Evolutionary conservation across 2,797 vertebrate genomes (phyloP).

Genomic region (Hemitrygon akajei): DNA sequence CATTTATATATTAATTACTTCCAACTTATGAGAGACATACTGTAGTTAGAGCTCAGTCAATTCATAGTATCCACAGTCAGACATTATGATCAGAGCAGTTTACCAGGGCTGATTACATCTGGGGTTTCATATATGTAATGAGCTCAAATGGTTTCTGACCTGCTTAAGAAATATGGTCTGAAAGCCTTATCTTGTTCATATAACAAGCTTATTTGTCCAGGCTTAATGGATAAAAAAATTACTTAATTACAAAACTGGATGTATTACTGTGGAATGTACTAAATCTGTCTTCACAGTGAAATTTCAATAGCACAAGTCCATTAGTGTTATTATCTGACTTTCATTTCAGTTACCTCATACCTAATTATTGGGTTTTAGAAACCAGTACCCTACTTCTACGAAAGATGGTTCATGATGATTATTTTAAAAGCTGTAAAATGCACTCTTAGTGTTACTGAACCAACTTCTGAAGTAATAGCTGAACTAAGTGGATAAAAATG

Average conservation of each 20-base stretch:
- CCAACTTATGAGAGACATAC: background rate
- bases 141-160: background rate
- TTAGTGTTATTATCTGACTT: constrained; percentile 46
- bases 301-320: constrained; percentile 42
- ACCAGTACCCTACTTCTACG: constrained; percentile 51
- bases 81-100: constrained; percentile 7
- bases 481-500: constrained; percentile 29
- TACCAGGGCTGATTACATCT: background rate
- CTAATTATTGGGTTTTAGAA: constrained; percentile 49
- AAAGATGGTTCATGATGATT: constrained; percentile 48
- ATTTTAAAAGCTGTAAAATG: constrained; percentile 50
- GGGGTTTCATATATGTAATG: constrained; percentile 6
- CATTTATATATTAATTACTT: background rate
- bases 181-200: background rate
- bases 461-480: constrained; percentile 20
- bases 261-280: constrained; percentile 12
- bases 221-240: constrained; percentile 48
- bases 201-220: constrained; percentile 39
- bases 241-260: constrained; percentile 37
- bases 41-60: background rate
- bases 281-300: constrained; percentile 18
- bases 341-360: constrained; percentile 44
- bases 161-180: background rate
- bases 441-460: constrained; percentile 39
- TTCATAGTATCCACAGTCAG: background rate